Percentiles rank a stretch among this genome's conserved stretches.
These are phyloP conservation scores for Sarcophaga carnaria DNA, from an alignment of 2,888 invertebrate genomes.

Conservation along the genomic window DNA sequence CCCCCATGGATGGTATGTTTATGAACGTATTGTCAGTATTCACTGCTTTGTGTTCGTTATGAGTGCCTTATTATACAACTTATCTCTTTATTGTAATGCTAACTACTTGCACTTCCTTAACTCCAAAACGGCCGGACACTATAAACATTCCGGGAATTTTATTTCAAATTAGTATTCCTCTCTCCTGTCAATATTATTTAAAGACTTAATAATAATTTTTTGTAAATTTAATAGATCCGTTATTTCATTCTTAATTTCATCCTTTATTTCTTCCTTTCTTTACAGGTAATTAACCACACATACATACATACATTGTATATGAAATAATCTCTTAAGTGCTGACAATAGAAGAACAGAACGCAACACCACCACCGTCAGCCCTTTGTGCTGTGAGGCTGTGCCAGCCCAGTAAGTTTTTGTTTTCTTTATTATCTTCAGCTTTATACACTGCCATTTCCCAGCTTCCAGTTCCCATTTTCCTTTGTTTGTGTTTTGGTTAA, in stretches of 20 bases:
- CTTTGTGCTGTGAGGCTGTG: neutral
- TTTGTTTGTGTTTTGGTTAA: neutral
- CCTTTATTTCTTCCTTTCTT: constrained; percentile 22
- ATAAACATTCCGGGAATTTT: no score
- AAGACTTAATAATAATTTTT: neutral
- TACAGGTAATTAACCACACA: constrained; percentile 29
- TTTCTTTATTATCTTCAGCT: neutral
- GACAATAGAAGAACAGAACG: neutral
- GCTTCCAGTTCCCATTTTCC: neutral
- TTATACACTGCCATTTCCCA: neutral
- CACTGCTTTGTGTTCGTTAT: no score
- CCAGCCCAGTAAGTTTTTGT: neutral
- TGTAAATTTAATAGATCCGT: neutral
- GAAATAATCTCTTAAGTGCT: neutral
- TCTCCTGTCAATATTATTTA: no score
- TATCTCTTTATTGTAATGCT: no score
- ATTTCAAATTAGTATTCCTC: no score
- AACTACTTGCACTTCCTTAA: no score
- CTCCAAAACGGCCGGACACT: no score
- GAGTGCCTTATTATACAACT: no score
- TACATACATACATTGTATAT: neutral
- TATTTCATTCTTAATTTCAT: neutral
- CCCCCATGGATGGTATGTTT: no score
- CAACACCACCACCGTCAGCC: neutral
- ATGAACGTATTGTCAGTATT: no score